Conservation (phyloP, 2,797 vertebrate species). For the Tokudaia tokunoshimensis region DNA sequence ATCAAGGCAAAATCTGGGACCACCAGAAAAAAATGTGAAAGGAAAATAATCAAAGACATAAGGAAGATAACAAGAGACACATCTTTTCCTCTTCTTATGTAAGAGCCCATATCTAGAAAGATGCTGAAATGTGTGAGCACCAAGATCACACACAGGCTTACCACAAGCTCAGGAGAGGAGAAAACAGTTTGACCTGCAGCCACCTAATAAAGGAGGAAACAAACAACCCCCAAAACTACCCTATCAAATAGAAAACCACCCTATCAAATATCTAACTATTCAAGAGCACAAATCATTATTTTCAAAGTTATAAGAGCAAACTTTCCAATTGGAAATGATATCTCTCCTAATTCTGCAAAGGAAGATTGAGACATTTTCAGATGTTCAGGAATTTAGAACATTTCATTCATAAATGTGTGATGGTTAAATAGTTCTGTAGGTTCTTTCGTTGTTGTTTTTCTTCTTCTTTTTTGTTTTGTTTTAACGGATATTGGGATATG, state of each 20-base stretch:
- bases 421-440: not conserved
- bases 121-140: not conserved
- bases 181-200: not conserved
- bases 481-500: not conserved
- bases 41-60: not conserved
- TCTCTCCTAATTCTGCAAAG: not conserved
- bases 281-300: not conserved
- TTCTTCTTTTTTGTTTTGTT: not conserved
- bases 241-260: not conserved
- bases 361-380: conserved; percentile 15
- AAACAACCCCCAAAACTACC: not conserved
- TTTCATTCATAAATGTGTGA: not conserved
- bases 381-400: not conserved
- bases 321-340: not conserved
- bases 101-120: not conserved
- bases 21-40: not conserved
- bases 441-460: not conserved
- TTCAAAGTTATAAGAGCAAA: not conserved
- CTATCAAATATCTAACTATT: not conserved
- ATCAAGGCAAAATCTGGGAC: not conserved
- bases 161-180: not conserved
- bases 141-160: not conserved
- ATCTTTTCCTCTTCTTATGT: not conserved
- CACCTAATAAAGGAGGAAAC: not conserved
- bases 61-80: not conserved